Percentiles rank a stretch among this genome's conserved stretches.
Conservation (phyloP, 2,888 invertebrate species). For the Parnassius glacialis region DNA sequence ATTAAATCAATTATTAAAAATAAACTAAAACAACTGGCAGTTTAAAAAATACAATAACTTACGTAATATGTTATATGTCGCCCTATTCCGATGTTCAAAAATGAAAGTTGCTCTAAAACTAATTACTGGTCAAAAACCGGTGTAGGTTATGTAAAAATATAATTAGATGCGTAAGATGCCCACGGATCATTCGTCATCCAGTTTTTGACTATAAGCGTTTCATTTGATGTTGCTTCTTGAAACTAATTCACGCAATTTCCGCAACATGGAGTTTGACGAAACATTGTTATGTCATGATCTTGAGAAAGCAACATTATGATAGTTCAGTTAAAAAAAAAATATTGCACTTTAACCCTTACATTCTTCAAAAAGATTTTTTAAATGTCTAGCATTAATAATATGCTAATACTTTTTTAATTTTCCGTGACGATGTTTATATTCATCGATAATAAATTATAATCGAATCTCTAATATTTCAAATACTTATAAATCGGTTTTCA, state of each 20-base stretch:
- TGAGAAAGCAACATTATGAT: neutral
- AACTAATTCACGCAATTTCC: conserved; percentile 44
- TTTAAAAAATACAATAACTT: neutral
- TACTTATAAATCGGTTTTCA: too few relatives aligned
- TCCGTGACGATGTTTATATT: too few relatives aligned
- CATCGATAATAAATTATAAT: too few relatives aligned
- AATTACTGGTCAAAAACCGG: conserved; percentile 49
- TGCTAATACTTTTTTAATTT: too few relatives aligned
- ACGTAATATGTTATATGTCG: neutral
- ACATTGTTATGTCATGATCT: conserved; percentile 9
- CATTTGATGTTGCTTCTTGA: conserved; percentile 29
- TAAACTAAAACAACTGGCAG: too few relatives aligned
- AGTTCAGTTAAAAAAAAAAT: neutral
- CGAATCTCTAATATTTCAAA: too few relatives aligned
- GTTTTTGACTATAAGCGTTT: conserved; percentile 42
- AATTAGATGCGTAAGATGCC: conserved; percentile 44
- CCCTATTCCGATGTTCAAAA: conserved; percentile 33
- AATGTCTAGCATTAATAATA: too few relatives aligned
- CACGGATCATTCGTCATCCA: conserved; percentile 44
- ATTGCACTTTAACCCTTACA: neutral
- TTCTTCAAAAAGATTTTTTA: neutral
- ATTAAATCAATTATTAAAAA: too few relatives aligned
- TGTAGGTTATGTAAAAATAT: conserved; percentile 56
- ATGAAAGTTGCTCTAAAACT: conserved; percentile 56
- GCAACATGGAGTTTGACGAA: conserved; percentile 20